phyloP scores from a whole-genome alignment of 2,113 vertebrate species.

The Nibea albiflora region DNA sequence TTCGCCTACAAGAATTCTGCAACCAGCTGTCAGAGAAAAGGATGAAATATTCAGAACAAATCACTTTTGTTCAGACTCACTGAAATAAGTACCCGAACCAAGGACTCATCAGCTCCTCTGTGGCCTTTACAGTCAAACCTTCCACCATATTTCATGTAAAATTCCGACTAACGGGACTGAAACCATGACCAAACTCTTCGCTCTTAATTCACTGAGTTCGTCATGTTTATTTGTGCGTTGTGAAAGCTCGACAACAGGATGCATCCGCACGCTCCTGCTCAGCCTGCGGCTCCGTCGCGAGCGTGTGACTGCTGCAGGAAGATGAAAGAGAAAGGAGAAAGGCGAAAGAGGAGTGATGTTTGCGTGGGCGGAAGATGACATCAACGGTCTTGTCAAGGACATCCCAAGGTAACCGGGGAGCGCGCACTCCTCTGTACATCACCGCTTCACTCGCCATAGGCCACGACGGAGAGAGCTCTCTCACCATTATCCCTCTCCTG shows the following conservation, averaged over 20 bases:
- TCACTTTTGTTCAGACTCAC: not conserved
- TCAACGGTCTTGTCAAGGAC: constrained; percentile 62
- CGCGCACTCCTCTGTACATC: constrained; percentile 32
- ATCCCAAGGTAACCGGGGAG: constrained; percentile 45
- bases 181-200: not conserved
- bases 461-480: constrained; percentile 35
- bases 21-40: not conserved
- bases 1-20: not conserved
- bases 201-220: not conserved
- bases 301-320: not conserved
- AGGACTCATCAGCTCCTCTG: not conserved
- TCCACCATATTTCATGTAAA: not conserved
- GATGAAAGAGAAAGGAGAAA: not conserved
- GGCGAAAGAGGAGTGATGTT: not conserved
- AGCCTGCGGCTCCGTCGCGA: not conserved
- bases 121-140: not conserved
- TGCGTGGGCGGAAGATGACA: constrained; percentile 50
- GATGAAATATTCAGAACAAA: not conserved
- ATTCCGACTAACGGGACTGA: not conserved
- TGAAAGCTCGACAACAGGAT: not conserved
- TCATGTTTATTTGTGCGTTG: not conserved
- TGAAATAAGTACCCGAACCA: not conserved
- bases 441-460: constrained; percentile 38
- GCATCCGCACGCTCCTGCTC: not conserved
- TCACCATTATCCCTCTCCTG: constrained; percentile 34